Percentiles rank a stretch among this genome's conserved stretches.
phyloP scores from a whole-genome alignment of 2,797 vertebrate species.

The Aplochiton taeniatus region DNA sequence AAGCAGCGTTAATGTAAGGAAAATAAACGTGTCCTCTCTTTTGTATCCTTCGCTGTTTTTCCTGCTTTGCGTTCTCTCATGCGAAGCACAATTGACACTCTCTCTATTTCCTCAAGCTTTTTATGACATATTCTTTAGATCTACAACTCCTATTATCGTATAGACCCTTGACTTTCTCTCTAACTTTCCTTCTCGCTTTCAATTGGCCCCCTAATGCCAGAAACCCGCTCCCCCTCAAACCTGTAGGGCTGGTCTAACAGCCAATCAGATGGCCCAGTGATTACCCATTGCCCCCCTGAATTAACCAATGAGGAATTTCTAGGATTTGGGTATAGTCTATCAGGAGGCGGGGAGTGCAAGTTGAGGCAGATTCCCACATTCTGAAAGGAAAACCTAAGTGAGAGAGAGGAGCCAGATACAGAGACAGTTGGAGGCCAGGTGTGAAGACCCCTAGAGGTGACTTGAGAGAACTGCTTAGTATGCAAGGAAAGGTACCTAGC shows the following conservation, averaged over 20 bases:
- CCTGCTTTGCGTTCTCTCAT: constrained; percentile 1
- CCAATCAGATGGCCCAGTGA: constrained; percentile 60
- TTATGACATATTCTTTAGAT: not conserved
- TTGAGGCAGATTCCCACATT: constrained; percentile 51
- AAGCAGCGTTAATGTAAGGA: not conserved
- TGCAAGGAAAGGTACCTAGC: constrained; percentile 20
- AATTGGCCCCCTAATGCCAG: constrained; percentile 33
- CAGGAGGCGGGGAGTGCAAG: constrained; percentile 50
- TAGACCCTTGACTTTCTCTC: not conserved
- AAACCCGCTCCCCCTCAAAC: constrained; percentile 58
- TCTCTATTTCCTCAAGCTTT: not conserved
- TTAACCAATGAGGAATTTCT: constrained; percentile 58
- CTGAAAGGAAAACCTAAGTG: not conserved
- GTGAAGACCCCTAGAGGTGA: constrained; percentile 3
- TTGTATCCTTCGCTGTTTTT: constrained; percentile 14
- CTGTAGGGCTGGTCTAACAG: constrained; percentile 43
- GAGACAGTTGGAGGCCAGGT: constrained; percentile 36
- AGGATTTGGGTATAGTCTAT: constrained; percentile 14
- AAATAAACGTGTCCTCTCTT: not conserved
- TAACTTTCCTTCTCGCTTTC: constrained; percentile 15
- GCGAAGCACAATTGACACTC: not conserved
- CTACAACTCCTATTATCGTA: not conserved
- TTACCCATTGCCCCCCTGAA: constrained; percentile 17
- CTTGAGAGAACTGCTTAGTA: not conserved
- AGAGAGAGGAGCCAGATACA: constrained; percentile 8